Base-by-base conservation (phyloP, 2,797 vertebrate species). In the Craterocephalus amniculus region DNA sequence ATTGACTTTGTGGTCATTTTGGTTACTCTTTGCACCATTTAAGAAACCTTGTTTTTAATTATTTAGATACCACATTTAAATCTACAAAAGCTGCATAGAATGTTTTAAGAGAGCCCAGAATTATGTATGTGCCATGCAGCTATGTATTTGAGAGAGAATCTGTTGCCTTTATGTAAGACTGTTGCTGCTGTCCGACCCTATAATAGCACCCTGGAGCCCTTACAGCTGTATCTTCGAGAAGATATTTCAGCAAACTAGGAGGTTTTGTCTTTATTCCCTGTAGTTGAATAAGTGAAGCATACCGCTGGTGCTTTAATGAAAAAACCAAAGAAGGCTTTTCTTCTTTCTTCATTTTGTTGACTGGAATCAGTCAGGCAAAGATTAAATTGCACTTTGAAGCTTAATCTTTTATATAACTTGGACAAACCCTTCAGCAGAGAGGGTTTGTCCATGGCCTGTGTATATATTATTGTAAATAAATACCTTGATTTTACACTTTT, bases 161-260 rank as follows among this genome's bases (percentile, higher is more conserved):
- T 73, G 61, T 72, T 62, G 71, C 29, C 0, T 67, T 90, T 91
- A 89, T 79, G 75, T 84, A 86, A 90, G 74, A 59, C 51, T 58
- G 49, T 40, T 62, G 29, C 69, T 78, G 51, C 78, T 76, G 76
- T 89, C 81, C 81, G 70, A 75, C 74, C 67, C 31, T 70, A 65
- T 80, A 81, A 87, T 61, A 74, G 70, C 80, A 83, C 75, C 81
- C 79, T 43, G 56, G 57, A 79, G 76, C 63, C 40, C 52, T 60
- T 24, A 60, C 56, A 68, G 67, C 69, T 85, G 62, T 40, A 55
- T 85, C 62, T 40, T 52, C 61, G 48, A 85, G 43, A 22, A 88
- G 72, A 78, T 72, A 62, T 76, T 84, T 78, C 36, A 20, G n/a
- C 27, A 67, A 85, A 79, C 24, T 34, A 34, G 24, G 16, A 13